A percentile compares a stretch with the other conserved stretches of the same genome.
Conservation (phyloP, 2,888 invertebrate species). For the Tubulanus polymorphus region DNA sequence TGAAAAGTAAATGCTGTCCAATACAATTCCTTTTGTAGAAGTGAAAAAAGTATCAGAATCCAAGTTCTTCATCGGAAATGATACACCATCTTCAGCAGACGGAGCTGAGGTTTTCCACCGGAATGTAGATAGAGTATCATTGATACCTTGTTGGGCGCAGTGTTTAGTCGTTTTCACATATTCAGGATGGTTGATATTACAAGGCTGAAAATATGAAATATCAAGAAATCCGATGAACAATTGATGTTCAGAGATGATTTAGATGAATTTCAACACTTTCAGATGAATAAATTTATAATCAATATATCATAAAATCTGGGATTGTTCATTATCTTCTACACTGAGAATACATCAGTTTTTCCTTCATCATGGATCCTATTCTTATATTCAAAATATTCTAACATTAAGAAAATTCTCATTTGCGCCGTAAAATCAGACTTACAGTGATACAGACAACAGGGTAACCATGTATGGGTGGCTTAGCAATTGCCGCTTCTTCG, state of each 20-base stretch:
- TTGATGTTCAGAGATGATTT: too few species aligned
- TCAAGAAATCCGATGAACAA: too few species aligned
- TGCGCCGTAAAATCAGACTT: conserved; percentile 20
- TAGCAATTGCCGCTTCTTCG: conserved; percentile 25
- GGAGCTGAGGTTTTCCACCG: conserved; percentile 51
- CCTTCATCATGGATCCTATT: too few species aligned
- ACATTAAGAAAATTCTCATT: too few species aligned
- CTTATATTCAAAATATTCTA: too few species aligned
- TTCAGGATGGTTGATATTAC: conserved; percentile 49
- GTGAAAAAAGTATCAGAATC: conserved; percentile 49
- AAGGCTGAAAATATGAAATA: conserved; percentile 46
- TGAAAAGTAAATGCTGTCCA: conserved; percentile 52
- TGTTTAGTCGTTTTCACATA: conserved; percentile 35
- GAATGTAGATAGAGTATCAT: conserved; percentile 46
- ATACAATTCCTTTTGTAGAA: conserved; percentile 39
- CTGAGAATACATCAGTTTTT: too few species aligned
- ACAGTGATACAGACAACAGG: conserved; percentile 53
- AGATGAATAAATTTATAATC: background rate
- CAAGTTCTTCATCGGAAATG: conserved; percentile 39
- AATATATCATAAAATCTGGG: background rate
- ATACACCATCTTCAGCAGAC: conserved; percentile 34
- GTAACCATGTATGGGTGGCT: conserved; percentile 35
- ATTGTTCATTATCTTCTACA: too few species aligned
- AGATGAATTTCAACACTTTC: too few species aligned
- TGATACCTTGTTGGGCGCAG: conserved; percentile 44